Evolutionary conservation across 2,888 invertebrate species (phyloP).

Genomic region (Sialis fuliginosa): DNA sequence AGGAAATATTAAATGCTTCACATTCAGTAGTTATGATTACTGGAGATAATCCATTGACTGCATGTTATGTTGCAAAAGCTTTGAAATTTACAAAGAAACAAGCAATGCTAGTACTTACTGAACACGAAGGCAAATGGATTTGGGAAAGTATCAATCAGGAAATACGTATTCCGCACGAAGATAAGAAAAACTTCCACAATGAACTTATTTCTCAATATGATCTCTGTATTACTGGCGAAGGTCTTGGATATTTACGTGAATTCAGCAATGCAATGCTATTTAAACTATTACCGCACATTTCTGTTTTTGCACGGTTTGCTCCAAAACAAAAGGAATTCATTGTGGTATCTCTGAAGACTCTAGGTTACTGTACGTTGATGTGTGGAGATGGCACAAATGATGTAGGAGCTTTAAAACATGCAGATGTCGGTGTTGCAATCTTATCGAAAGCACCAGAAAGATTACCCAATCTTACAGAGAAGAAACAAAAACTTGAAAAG

Average conservation of each 20-base stretch:
- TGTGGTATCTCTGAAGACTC: slow-evolving; percentile 69
- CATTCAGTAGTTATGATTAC: slow-evolving; percentile 98
- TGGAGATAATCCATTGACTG: slow-evolving; percentile 96
- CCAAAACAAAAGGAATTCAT: slow-evolving; percentile 98
- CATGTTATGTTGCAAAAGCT: slow-evolving; percentile 95
- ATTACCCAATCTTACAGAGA: slow-evolving; percentile 23
- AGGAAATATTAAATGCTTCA: slow-evolving; percentile 83
- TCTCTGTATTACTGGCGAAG: slow-evolving; percentile 91
- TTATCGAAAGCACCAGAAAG: slow-evolving; percentile 63
- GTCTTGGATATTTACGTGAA: slow-evolving; percentile 49
- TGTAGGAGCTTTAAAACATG: slow-evolving; percentile 96
- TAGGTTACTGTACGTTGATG: slow-evolving; percentile 89
- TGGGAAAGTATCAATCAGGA: slow-evolving; percentile 67
- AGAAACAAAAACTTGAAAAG: slow-evolving; percentile 16
- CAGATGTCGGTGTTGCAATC: slow-evolving; percentile 89
- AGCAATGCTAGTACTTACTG: slow-evolving; percentile 43
- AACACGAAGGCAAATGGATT: slow-evolving; percentile 34
- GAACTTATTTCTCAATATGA: slow-evolving; percentile 60
- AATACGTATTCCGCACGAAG: slow-evolving; percentile 32
- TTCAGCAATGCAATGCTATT: slow-evolving; percentile 42
- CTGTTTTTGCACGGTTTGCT: slow-evolving; percentile 91
- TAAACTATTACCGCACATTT: slow-evolving; percentile 65
- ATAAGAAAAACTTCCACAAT: slow-evolving; percentile 21
- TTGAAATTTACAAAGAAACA: slow-evolving; percentile 61
- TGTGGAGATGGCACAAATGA: slow-evolving; percentile 99